These are phyloP conservation scores for Morus bassanus DNA, from an alignment of 2,797 vertebrate genomes.

Conservation along the genomic window DNA sequence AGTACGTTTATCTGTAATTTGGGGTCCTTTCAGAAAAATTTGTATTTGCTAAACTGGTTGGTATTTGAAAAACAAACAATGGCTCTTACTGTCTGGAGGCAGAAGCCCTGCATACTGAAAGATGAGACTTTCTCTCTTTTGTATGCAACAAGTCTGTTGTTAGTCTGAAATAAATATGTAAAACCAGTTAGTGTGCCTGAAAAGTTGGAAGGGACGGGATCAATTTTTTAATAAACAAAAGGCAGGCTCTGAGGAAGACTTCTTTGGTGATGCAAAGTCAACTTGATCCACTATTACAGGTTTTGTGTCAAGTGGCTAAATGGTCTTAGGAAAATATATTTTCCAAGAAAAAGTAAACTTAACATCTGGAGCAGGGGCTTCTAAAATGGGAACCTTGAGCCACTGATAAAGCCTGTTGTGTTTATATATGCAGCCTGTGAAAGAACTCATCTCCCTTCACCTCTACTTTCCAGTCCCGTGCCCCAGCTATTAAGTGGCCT, in stretches of 20 bases:
- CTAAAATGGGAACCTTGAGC: neutral
- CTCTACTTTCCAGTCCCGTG: neutral
- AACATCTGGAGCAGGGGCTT: neutral
- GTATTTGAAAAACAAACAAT: neutral
- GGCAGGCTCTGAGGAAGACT: neutral
- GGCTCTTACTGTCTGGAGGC: neutral
- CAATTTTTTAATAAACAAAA: neutral
- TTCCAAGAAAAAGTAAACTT: neutral
- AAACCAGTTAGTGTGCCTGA: neutral
- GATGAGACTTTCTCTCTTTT: neutral
- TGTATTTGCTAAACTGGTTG: neutral
- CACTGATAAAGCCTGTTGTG: fast-evolving
- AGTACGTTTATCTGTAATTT: neutral
- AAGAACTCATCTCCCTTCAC: neutral
- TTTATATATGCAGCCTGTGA: neutral
- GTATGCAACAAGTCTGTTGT: neutral
- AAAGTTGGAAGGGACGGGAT: neutral
- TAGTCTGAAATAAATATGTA: neutral
- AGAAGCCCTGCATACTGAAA: neutral
- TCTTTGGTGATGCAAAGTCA: neutral
- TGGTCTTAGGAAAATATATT: neutral
- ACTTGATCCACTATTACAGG: neutral
- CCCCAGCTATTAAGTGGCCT: neutral
- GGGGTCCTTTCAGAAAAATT: neutral
- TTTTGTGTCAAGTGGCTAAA: neutral